A percentile compares a stretch with the other conserved stretches of the same genome.
phyloP scores from a whole-genome alignment of 2,888 invertebrate genomes.

The Antitype chi region DNA sequence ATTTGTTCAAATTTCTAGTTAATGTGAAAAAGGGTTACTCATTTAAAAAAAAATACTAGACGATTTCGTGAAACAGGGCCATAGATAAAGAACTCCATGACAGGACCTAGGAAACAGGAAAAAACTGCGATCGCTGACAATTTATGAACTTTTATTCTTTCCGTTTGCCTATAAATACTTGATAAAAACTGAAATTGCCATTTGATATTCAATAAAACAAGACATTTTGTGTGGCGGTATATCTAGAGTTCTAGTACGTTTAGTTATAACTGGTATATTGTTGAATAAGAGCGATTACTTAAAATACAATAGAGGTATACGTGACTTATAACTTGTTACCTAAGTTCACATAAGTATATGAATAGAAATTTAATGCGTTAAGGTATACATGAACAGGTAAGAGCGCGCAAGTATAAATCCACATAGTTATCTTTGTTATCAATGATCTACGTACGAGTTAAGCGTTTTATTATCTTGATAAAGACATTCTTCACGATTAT shows the following conservation, averaged over 20 bases:
- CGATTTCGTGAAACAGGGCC: too few species aligned
- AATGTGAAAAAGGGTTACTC: too few species aligned
- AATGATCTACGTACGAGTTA: conserved; percentile 68
- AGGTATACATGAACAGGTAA: conserved; percentile 47
- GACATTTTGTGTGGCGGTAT: not conserved
- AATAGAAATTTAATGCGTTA: conserved; percentile 28
- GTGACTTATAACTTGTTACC: conserved; percentile 7
- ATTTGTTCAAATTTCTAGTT: too few species aligned
- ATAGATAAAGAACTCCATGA: too few species aligned
- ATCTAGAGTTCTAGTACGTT: conserved; percentile 1
- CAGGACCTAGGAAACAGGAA: too few species aligned
- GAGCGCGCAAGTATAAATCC: conserved; percentile 60
- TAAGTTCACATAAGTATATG: conserved; percentile 8
- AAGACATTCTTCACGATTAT: conserved; percentile 73
- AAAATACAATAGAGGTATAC: not conserved
- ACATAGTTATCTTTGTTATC: conserved; percentile 69
- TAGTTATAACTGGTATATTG: not conserved
- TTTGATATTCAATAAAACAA: not conserved
- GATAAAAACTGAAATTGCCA: conserved; percentile 2
- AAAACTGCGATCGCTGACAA: not conserved
- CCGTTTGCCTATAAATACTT: not conserved
- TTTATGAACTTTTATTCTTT: not conserved
- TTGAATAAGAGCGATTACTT: not conserved
- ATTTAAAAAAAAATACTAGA: too few species aligned
- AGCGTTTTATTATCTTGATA: conserved; percentile 76